Evolutionary conservation across 1,140 invertebrate species (phyloP).

Genomic region (Lucilia cuprina): DNA sequence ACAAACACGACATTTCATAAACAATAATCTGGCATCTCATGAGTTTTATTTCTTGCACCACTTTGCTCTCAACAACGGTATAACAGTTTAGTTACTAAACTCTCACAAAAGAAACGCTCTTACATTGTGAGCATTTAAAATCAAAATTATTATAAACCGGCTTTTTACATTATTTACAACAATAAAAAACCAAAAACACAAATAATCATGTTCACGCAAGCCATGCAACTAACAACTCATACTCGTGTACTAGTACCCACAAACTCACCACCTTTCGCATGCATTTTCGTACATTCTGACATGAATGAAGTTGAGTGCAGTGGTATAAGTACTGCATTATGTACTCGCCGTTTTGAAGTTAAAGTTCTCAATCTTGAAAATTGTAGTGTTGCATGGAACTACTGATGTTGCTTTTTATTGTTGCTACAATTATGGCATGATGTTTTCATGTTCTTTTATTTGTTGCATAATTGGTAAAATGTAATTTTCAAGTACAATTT

Average conservation of each 20-base stretch:
- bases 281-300: background rate
- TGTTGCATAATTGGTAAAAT: conserved; percentile 1
- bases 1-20: background rate
- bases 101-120: background rate
- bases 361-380: background rate
- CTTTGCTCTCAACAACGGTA: background rate
- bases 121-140: background rate
- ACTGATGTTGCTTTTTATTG: background rate
- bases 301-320: background rate
- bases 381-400: background rate
- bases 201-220: background rate
- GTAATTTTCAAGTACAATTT: background rate
- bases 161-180: background rate
- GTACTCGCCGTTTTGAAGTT: background rate
- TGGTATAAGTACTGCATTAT: background rate
- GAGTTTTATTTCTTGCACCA: background rate
- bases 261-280: background rate
- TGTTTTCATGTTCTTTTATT: background rate
- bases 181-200: background rate
- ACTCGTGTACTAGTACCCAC: background rate
- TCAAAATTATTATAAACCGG: background rate
- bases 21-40: background rate
- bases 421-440: background rate
- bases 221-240: background rate
- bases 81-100: background rate